These are phyloP conservation scores for Falco concolor DNA, from an alignment of 2,797 vertebrate species.

Conservation along the genomic window DNA sequence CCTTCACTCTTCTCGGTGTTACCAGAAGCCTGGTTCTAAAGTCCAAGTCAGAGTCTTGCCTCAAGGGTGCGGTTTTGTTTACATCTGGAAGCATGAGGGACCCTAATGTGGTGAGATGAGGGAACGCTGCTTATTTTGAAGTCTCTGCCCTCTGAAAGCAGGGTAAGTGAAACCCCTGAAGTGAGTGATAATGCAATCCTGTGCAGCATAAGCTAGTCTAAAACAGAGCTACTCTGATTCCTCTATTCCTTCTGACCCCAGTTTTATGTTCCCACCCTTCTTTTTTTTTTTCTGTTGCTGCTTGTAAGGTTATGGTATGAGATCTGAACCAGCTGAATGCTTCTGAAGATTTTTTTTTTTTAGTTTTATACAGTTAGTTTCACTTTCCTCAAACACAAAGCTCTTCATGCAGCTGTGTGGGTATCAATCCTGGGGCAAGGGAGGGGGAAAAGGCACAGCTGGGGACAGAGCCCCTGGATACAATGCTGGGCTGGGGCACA, in stretches of 20 bases:
- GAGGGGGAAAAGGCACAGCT: not conserved
- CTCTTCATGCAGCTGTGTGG: not conserved
- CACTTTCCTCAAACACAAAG: not conserved
- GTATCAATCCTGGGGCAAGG: not conserved
- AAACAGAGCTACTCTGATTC: not conserved
- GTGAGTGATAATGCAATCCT: not conserved
- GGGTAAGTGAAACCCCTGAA: not conserved
- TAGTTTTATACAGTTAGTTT: not conserved
- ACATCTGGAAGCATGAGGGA: not conserved
- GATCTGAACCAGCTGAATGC: not conserved
- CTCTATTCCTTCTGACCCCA: not conserved
- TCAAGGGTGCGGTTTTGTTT: not conserved
- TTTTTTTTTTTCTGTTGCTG: not conserved
- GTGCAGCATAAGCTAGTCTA: not conserved
- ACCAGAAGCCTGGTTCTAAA: not conserved
- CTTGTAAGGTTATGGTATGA: not conserved
- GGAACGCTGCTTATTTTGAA: not conserved
- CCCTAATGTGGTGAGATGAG: not conserved
- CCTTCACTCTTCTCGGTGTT: not conserved
- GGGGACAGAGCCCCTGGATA: not conserved
- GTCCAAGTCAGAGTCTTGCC: not conserved
- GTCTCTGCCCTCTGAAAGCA: accelerated
- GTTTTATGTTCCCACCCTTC: not conserved
- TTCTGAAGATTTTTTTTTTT: not conserved
- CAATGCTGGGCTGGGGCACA: not conserved